A percentile compares a stretch with the other conserved stretches of the same genome.
Evolutionary conservation across 2,113 vertebrate genomes (phyloP).

Genomic region (Sprattus sprattus): DNA sequence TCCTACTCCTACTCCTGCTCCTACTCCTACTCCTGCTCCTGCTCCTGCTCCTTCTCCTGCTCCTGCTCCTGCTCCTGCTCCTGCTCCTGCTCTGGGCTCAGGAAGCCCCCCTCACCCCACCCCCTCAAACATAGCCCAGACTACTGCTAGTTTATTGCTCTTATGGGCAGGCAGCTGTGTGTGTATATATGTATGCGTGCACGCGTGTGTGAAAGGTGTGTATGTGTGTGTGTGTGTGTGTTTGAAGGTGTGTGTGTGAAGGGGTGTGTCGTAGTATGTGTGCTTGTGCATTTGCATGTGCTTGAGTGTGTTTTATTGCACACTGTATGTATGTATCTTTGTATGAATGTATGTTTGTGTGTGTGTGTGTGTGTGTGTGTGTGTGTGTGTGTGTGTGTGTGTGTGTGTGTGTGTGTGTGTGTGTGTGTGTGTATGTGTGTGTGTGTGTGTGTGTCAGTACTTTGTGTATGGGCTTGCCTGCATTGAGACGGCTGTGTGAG

Average conservation of each 20-base stretch:
- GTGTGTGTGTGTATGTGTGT: background rate
- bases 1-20: constrained; percentile 15
- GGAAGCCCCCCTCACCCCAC: constrained; percentile 17
- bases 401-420: constrained; percentile 1
- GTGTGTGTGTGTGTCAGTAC: background rate
- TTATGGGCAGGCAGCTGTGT: background rate
- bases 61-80: constrained; percentile 21
- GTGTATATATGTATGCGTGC: background rate
- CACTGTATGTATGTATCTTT: background rate
- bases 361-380: constrained; percentile 17
- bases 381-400: background rate
- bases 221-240: background rate
- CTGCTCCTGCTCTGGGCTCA: constrained; percentile 21
- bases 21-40: constrained; percentile 22
- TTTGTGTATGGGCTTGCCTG: background rate
- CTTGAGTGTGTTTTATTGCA: background rate
- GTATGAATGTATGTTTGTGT: background rate
- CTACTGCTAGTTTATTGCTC: background rate
- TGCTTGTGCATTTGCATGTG: background rate
- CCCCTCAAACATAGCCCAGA: constrained; percentile 24
- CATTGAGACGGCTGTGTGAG: constrained; percentile 1
- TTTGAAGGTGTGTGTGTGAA: background rate
- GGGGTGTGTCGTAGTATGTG: background rate
- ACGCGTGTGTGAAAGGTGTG: too few relatives aligned
- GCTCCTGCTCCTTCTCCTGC: constrained; percentile 21